phyloP scores from a whole-genome alignment of 2,888 invertebrate species.

The Calephelis perditalis region DNA sequence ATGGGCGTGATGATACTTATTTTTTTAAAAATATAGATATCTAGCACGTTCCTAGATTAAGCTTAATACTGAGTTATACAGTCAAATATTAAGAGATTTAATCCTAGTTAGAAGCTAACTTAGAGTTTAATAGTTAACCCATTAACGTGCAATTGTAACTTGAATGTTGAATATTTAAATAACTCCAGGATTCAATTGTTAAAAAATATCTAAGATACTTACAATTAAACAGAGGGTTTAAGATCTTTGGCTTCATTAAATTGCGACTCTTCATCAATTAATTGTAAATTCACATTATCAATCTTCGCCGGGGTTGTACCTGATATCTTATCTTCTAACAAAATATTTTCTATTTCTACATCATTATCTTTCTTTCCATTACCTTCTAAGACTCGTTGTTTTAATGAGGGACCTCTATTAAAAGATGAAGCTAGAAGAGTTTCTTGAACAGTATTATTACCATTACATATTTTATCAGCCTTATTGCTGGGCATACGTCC shows the following conservation, averaged over 20 bases:
- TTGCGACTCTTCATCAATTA: slow-evolving; percentile 65
- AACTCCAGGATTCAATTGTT: too few species aligned
- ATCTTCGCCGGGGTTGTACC: slow-evolving; percentile 55
- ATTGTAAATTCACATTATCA: slow-evolving; percentile 60
- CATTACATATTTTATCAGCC: slow-evolving; percentile 85
- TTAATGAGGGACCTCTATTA: slow-evolving; percentile 71
- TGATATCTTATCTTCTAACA: slow-evolving; percentile 67
- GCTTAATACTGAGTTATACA: too few species aligned
- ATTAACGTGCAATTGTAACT: too few species aligned
- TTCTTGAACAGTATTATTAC: slow-evolving; percentile 86
- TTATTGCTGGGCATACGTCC: slow-evolving; percentile 69
- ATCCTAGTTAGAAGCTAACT: too few species aligned
- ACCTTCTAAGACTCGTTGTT: slow-evolving; percentile 53
- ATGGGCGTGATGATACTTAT: too few species aligned
- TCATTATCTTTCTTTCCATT: slow-evolving; percentile 68
- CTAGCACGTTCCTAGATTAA: too few species aligned
- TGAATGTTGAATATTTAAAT: too few species aligned
- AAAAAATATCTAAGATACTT: slow-evolving; percentile 35
- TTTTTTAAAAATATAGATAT: too few species aligned
- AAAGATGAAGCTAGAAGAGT: slow-evolving; percentile 78
- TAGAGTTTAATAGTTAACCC: too few species aligned
- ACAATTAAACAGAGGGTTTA: slow-evolving; percentile 49
- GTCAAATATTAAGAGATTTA: too few species aligned
- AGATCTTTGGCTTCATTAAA: slow-evolving; percentile 50
- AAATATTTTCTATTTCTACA: slow-evolving; percentile 77